A percentile compares a stretch with the other conserved stretches of the same genome.
phyloP scores from a whole-genome alignment of 2,888 invertebrate genomes.

The Platycheirus albimanus region DNA sequence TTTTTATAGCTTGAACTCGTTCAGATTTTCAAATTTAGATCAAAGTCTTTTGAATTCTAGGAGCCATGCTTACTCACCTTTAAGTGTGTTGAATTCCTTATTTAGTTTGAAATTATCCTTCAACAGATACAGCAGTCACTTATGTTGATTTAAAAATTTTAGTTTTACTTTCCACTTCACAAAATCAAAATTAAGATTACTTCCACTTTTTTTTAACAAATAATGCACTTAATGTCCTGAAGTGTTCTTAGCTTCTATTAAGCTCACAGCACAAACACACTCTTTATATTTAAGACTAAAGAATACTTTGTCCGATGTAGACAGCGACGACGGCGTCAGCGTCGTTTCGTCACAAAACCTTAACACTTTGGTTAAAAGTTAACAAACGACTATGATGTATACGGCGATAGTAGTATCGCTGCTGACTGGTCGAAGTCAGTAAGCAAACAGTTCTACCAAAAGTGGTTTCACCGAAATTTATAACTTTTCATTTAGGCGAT shows the following conservation, averaged over 20 bases:
- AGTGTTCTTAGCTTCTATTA: constrained; percentile 5
- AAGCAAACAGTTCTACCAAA: constrained; percentile 79
- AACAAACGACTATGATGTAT: constrained; percentile 27
- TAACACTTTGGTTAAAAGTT: constrained; percentile 6
- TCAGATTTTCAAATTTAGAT: no score
- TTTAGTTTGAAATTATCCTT: constrained; percentile 3
- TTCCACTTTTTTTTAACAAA: constrained; percentile 21
- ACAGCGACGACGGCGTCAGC: no score
- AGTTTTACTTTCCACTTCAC: constrained; percentile 6
- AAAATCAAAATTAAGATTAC: constrained; percentile 5
- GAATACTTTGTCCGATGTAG: background rate
- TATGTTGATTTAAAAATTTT: no score
- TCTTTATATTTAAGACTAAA: background rate
- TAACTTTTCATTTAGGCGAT: constrained; percentile 70
- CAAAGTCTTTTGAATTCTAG: no score
- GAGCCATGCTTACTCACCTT: no score
- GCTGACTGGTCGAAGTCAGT: constrained; percentile 77
- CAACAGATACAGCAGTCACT: background rate
- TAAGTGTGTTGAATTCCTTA: background rate
- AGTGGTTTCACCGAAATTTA: constrained; percentile 80
- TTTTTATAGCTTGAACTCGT: no score
- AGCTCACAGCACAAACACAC: background rate
- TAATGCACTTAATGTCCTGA: constrained; percentile 20
- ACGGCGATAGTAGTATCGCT: constrained; percentile 28
- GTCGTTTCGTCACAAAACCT: constrained; percentile 12